Base-by-base conservation (phyloP, 2,888 invertebrate species). In the Caenorhabditis virilis region DNA sequence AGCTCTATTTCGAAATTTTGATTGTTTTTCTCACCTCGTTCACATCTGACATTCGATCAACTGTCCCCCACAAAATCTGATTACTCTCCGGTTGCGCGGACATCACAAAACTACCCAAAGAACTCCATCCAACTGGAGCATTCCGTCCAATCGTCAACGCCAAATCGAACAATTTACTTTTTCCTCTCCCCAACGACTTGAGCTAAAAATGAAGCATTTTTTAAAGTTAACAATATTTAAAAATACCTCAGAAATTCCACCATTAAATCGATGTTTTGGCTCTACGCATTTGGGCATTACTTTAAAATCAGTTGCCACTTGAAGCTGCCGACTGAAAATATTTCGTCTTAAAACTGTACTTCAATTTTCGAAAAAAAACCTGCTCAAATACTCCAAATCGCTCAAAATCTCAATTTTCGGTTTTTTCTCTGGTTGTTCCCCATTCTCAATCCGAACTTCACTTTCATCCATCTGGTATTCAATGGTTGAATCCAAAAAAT, bases 81-180 rank as follows among this genome's bases (percentile, higher is more conserved):
- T 66, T 61, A 18, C 50, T 30, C 0, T 15, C 26, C 13, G 65
- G 65, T 36, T 65, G 65, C 0, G 26, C 43, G 5, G 56, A 56
- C 48, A 59, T 60, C 1, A 53, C 60, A 7, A 65, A 47, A 35
- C 45, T 35, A 36, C 60, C 60, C 9, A 45, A 38, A 13, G 62
- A 60, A 33, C 69, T 66, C 72, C 74, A 74, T 47, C 71, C 71
- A 11, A 74, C 69, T 5, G 51, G 39, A 2, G 60, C 38, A 13
- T 38, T 59, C 27, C 51, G 47, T 22, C 71, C 71, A 9, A 52
- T 55, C 16, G 57, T 55, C 5, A 65, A 20, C 5, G 46, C 55
- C 46, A 68, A n/a, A 55, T 74, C 70, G 2, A 65, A 65, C 48
- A 56, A 33, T 23, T 45, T 38, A 43, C 68, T 68, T 25, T 53